Base-by-base conservation (phyloP, 2,113 vertebrate genomes). In the Amphiprion percula region DNA sequence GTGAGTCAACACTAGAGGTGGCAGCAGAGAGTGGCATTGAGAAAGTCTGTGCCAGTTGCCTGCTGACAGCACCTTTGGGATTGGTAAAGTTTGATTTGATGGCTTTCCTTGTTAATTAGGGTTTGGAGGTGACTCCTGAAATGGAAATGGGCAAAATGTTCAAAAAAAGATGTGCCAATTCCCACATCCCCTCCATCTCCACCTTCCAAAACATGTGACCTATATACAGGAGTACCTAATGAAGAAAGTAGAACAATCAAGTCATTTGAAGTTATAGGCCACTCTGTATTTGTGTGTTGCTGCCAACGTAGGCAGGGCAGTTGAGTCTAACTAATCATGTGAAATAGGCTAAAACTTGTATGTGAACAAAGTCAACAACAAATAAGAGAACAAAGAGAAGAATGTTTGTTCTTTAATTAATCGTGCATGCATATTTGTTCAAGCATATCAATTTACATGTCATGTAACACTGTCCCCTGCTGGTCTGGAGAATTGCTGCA, bases 101-200 rank as follows among this genome's bases (percentile, higher is more conserved):
- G 87, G 89, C 87, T 89, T 87, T 91, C 63, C 87, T 88, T 83
- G 89, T 94, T 92, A 94, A 94, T 94, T 92, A 91, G 90, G 91
- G 88, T 90, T 92, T 93, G 91, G 91, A 91, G 93, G 93, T 93
- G 93, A 94, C 91, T 92, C 91, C 76, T 87, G 87, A 84, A 91
- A 86, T 78, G 83, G 83, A 91, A 94, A 91, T 88, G 87, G 89
- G 91, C 89, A 94, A 92, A 92, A 88, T 83, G 77, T 83, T 91
- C 84, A 87, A 91, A 90, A 91, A 92, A 91, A 87, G 88, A 90
- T 79, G 79, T 88, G 88, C 88, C 86, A 92, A 92, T 90, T 92
- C 92, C 87, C 90, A 88, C 84, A 84, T 74, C 82, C 82, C 82
- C 71, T 88, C 80, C 65, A 79, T 84, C 83, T 90, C 90, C 90